Conservation (phyloP, 2,797 vertebrate genomes). For the Brotogeris chrysoptera region DNA sequence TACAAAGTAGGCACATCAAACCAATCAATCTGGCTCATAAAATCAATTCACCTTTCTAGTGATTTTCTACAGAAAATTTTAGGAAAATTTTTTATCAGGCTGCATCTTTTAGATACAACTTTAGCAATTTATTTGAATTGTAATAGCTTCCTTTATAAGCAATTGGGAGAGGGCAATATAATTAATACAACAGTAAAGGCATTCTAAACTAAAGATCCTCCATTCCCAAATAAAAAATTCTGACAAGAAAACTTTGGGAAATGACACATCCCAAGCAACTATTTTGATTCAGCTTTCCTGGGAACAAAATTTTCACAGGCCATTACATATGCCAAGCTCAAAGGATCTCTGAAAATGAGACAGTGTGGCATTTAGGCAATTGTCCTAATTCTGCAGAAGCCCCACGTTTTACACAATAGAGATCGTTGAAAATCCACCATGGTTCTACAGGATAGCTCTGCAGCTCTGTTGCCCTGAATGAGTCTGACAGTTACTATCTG, state of each 20-base stretch:
- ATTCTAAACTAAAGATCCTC: neutral
- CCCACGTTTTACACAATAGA: neutral
- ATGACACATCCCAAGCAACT: neutral
- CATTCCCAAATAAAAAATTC: neutral
- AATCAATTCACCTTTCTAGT: neutral
- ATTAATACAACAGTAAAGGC: neutral
- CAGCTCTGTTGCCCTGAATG: neutral
- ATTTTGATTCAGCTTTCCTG: neutral
- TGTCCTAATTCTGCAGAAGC: neutral
- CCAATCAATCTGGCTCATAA: neutral
- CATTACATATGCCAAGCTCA: neutral
- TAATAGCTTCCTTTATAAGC: neutral
- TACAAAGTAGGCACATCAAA: neutral
- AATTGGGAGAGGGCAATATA: neutral
- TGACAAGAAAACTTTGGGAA: neutral
- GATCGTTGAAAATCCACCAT: neutral
- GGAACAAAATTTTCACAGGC: neutral
- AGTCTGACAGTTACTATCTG: neutral
- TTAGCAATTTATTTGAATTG: neutral
- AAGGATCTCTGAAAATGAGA: neutral
- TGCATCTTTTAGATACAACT: neutral
- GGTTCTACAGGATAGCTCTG: neutral
- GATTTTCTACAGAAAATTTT: neutral
- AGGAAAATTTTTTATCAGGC: neutral
- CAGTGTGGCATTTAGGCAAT: neutral